Conservation (phyloP, 2,888 invertebrate genomes). For the Dusona sp. region DNA sequence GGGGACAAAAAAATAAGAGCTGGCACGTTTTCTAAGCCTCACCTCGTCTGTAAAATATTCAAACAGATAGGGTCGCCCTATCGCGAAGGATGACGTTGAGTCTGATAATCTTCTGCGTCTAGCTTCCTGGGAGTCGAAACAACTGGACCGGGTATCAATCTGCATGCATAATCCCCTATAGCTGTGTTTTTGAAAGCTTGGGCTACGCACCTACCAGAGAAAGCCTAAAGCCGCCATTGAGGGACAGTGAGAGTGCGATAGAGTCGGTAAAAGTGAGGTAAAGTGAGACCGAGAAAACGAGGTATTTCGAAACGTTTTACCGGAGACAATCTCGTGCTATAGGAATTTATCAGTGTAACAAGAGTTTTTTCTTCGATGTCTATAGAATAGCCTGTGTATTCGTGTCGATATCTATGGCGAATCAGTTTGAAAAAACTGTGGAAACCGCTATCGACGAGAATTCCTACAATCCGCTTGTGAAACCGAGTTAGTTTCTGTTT, state of each 20-base stretch:
- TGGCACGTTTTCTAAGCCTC: slow-evolving; percentile 7
- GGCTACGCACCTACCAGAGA: slow-evolving; percentile 30
- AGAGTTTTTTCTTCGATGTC: background rate
- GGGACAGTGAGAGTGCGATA: background rate
- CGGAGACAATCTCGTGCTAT: slow-evolving; percentile 27
- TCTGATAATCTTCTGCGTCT: slow-evolving; percentile 61
- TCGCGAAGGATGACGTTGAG: slow-evolving; percentile 33
- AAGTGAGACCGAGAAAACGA: background rate
- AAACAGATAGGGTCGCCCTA: slow-evolving; percentile 17
- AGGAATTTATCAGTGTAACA: slow-evolving; percentile 49
- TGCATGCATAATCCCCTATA: slow-evolving; percentile 70
- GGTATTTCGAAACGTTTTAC: background rate
- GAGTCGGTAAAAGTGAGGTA: background rate
- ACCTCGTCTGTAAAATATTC: slow-evolving; percentile 52
- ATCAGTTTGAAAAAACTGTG: slow-evolving; percentile 32
- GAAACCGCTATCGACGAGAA: slow-evolving; percentile 17
- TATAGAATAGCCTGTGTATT: slow-evolving; percentile 18
- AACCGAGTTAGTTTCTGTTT: background rate
- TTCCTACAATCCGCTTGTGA: background rate
- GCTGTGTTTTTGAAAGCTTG: slow-evolving; percentile 29
- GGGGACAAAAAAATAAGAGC: background rate
- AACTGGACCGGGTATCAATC: slow-evolving; percentile 72
- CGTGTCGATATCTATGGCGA: slow-evolving; percentile 20
- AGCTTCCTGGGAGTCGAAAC: slow-evolving; percentile 69
- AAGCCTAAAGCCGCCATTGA: slow-evolving; percentile 44